These are phyloP conservation scores for Sebastes melanostomus DNA, from an alignment of 2,797 vertebrate species.

Conservation along the genomic window DNA sequence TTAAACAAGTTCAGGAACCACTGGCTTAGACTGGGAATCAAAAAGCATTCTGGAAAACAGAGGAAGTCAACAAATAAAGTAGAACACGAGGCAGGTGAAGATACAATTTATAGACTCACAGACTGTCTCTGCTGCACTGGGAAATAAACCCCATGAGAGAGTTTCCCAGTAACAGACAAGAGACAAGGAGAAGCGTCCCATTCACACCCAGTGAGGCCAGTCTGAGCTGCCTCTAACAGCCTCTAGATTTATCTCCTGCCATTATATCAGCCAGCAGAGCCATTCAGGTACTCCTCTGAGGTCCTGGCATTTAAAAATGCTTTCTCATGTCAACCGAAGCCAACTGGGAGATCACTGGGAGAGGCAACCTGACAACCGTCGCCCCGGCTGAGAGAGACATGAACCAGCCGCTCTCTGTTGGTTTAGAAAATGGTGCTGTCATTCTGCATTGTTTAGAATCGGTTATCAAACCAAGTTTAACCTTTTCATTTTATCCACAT, in stretches of 20 bases:
- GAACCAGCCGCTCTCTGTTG: background rate
- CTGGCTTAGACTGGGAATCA: too few relatives aligned
- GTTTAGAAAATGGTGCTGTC: background rate
- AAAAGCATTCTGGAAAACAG: too few relatives aligned
- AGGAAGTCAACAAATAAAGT: background rate
- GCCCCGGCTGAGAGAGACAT: background rate
- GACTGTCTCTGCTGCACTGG: background rate
- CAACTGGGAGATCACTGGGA: background rate
- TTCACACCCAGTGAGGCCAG: background rate
- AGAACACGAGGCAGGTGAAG: background rate
- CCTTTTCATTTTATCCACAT: background rate
- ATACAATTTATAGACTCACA: background rate
- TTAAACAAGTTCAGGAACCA: background rate
- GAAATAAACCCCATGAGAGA: background rate
- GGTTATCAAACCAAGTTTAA: background rate
- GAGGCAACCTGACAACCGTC: slow-evolving; percentile 33
- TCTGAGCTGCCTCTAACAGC: background rate
- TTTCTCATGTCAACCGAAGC: slow-evolving; percentile 36
- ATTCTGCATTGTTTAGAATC: background rate
- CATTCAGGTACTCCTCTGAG: slow-evolving; percentile 44
- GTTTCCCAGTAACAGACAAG: slow-evolving; percentile 21
- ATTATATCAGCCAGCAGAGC: slow-evolving; percentile 45
- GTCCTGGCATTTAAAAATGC: slow-evolving; percentile 64
- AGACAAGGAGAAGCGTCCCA: slow-evolving; percentile 6
- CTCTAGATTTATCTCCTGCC: slow-evolving; percentile 52